These are phyloP conservation scores for Albula goreensis DNA, from an alignment of 2,113 vertebrate genomes.

Conservation along the genomic window DNA sequence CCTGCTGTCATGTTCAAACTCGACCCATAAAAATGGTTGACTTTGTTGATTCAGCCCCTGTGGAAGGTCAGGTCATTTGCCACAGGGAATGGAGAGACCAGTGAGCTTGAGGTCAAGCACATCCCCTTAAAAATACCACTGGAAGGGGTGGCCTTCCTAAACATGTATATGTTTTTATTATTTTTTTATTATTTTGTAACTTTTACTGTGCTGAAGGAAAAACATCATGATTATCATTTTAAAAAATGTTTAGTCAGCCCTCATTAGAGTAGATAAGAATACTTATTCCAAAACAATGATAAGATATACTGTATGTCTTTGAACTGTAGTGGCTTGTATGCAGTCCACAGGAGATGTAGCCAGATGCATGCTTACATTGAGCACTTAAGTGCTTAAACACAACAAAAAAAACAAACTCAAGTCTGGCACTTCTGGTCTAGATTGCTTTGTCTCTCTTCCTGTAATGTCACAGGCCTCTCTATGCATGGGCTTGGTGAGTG, in stretches of 20 bases:
- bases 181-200: too few relatives aligned
- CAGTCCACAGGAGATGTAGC: too few relatives aligned
- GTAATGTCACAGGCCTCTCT: neutral
- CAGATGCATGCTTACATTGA: too few relatives aligned
- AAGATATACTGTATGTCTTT: neutral
- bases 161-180: neutral
- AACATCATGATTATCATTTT: neutral
- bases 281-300: neutral
- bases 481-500: neutral
- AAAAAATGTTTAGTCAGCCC: neutral
- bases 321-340: neutral
- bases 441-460: neutral
- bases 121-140: neutral
- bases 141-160: neutral
- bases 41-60: neutral
- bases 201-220: neutral
- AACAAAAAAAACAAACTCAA: too few relatives aligned
- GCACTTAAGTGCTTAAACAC: too few relatives aligned
- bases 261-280: neutral
- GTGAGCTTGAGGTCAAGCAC: neutral
- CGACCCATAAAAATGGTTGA: neutral
- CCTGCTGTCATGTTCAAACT: slow-evolving; percentile 17
- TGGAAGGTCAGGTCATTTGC: too few relatives aligned
- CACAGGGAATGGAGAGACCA: neutral
- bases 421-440: too few relatives aligned